These are phyloP conservation scores for Myopa tessellatipennis DNA, from an alignment of 2,888 invertebrate genomes.

Conservation along the genomic window DNA sequence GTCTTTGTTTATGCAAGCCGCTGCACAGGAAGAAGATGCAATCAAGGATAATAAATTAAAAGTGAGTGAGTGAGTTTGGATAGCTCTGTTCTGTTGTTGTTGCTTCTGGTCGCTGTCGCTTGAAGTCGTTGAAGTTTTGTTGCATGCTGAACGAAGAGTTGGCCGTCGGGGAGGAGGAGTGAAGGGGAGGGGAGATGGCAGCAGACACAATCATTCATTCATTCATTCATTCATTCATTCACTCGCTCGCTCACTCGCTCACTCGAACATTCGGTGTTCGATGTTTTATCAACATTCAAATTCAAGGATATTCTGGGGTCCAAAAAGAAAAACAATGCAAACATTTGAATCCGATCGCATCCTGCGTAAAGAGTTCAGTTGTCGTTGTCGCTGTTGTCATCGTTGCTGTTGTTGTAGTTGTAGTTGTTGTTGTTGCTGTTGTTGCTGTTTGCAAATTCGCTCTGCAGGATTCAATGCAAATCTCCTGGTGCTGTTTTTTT, in stretches of 20 bases:
- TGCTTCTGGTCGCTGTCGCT: background rate
- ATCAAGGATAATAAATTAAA: conserved; percentile 62
- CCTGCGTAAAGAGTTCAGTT: conserved; percentile 37
- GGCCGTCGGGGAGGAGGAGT: too few species aligned
- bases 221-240: too few species aligned
- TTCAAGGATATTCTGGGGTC: conserved; percentile 45
- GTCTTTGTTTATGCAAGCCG: conserved; percentile 29
- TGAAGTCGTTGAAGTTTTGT: conserved; percentile 42
- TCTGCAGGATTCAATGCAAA: conserved; percentile 31
- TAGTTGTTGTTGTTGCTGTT: background rate
- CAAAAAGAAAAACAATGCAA: conserved; percentile 22
- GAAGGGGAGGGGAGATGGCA: too few species aligned
- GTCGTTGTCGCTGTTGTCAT: too few species aligned
- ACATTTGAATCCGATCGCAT: conserved; percentile 47
- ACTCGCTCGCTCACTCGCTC: too few species aligned
- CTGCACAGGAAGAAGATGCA: conserved; percentile 58
- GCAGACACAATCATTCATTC: too few species aligned
- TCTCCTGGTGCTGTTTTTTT: conserved; percentile 31
- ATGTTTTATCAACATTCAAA: conserved; percentile 56
- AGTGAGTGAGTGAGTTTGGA: conserved; percentile 35
- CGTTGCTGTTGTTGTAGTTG: conserved; percentile 30
- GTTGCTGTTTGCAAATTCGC: conserved; percentile 36
- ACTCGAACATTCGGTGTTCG: background rate
- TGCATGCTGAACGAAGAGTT: conserved; percentile 52
- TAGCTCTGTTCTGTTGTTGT: background rate